Base-by-base conservation (phyloP, 2,113 vertebrate genomes). In the Psettodes erumei region DNA sequence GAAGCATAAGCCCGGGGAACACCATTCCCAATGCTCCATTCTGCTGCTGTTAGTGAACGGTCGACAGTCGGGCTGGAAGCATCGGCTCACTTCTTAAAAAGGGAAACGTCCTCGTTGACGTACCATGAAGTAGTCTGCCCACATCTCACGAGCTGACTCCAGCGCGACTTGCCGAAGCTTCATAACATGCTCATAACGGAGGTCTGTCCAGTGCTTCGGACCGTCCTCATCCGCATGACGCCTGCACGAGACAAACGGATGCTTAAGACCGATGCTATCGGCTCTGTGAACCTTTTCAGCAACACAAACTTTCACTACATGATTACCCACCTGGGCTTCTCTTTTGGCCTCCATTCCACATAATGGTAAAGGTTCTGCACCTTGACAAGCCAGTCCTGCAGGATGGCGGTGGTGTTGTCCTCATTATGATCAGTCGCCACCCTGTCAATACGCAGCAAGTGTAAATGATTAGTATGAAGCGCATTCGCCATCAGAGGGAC, bases 51-150 rank as follows among this genome's bases (percentile, higher is more conserved):
- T 30, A 79, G 18, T 55, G 30, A 65, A 71, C n/a, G 68, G 18
- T 65, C 62, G 61, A 61, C 2, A 54, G 42, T 6, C 30, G 12
- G 28, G 3, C 23, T 2, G 37, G 6, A 62, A 54, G 11, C 18
- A 15, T 2, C 30, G 25, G 15, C 33, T 66, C 35, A 21, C 4
- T 43, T 18, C 55, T 72, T 37, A 38, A 60, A 77, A n/a, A 70
- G 55, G 12, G 35, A 72, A 72, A 48, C 0, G 1, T 13, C 23
- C 63, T 23, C 6, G 35, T 53, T 67, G 8, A 79, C 95, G 76
- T 82, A 98, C 97, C 95, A 97, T 84, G 55, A 97, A 93, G 83
- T 96, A 98, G 77, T 98, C 96, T 0, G 96, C 96, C 96, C 96
- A 98, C 89, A 95, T 95, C 63, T 96, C 95, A 18, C 96, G 93